Conservation (phyloP, 1,140 invertebrate species). For the Orchestia grillus region DNA sequence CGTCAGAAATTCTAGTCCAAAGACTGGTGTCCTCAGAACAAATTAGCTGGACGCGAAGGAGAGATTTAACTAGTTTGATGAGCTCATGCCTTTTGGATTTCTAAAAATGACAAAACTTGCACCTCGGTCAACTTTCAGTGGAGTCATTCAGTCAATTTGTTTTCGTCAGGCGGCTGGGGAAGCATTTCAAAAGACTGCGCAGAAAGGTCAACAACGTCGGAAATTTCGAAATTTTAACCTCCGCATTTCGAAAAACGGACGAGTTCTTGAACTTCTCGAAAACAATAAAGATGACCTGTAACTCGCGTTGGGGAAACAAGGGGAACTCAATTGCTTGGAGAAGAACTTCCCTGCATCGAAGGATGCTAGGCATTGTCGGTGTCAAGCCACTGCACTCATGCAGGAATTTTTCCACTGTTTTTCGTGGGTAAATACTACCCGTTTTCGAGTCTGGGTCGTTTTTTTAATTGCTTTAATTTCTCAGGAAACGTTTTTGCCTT, state of each 20-base stretch:
- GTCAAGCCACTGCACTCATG: neutral
- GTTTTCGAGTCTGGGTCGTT: neutral
- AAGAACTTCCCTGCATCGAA: neutral
- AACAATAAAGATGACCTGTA: neutral
- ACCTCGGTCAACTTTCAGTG: neutral
- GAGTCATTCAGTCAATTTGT: neutral
- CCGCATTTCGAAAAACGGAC: neutral
- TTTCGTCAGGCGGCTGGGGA: neutral
- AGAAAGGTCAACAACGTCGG: neutral
- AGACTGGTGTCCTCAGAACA: neutral
- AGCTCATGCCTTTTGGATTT: neutral
- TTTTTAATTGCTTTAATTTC: no score
- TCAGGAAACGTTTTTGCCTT: no score
- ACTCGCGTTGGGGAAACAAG: neutral
- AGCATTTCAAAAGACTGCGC: neutral
- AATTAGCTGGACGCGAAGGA: neutral
- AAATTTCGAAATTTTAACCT: neutral
- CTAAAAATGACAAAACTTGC: neutral
- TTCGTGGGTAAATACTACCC: neutral
- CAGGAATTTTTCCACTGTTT: neutral
- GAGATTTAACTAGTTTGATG: neutral
- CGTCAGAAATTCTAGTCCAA: neutral
- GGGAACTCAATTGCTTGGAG: neutral
- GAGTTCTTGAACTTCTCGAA: neutral
- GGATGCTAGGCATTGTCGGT: neutral